Base-by-base conservation (phyloP, 2,888 invertebrate species). In the Drosophila anceps region DNA sequence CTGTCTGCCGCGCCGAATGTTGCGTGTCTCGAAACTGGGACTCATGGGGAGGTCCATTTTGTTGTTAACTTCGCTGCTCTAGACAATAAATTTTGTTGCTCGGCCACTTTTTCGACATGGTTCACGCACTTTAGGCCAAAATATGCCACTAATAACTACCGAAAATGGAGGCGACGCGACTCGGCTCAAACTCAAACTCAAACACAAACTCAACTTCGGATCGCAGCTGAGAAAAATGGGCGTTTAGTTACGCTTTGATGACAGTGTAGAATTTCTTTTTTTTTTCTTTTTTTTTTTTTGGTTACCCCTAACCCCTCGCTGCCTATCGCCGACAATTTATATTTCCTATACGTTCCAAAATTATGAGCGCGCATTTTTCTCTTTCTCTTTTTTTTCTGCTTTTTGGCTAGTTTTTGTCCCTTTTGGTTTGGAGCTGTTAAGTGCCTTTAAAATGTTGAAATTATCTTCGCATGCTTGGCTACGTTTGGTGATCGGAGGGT, bases 161-260 rank as follows among this genome's bases (percentile, higher is more conserved):
- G 85, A 86, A 86, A 86, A 86, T 90, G 90, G 81, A 74, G 72
- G 82, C 67, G 60, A 65, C 54, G 27, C 39, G 66, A 9, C 65
- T 51, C 33, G 12, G 12, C 46, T 53, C 39, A 6, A 9, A 10
- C 55, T 51, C 24, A 27, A 27, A n/a, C 46, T 46, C 46, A 46
- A 27, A n/a, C 46, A 27, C 46, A 46, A 27, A 29, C 68, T 54
- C 67, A 39, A 24, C 59, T 37, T 62, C 43, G 65, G 44, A 58
- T 70, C 50, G 79, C 73, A 72, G 76, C 77, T 81, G 86, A 87
- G 90, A 87, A 87, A 87, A 87, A 88, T 91, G 87, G 91, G 91
- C 90, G 90, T 92, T 92, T 92, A 92, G 92, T 92, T 92, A 92
- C 92, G 92, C 92, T 92, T 90, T 91, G 92, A 92, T 92, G 92